phyloP scores from a whole-genome alignment of 1,140 invertebrate genomes.

The Formica selysi region DNA sequence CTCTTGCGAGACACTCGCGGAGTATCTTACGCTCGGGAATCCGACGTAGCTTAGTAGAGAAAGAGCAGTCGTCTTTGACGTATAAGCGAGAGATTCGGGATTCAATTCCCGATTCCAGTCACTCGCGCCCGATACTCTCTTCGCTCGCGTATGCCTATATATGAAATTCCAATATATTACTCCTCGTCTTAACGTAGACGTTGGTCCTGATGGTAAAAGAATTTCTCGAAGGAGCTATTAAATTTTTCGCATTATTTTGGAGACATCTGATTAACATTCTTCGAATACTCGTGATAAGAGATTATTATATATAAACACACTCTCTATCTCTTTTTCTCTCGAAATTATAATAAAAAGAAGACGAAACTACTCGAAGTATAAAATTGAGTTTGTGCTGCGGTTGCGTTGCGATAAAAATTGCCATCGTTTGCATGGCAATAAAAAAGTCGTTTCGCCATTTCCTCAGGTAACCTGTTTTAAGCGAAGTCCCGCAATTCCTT shows the following conservation, averaged over 20 bases:
- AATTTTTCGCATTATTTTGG: background rate
- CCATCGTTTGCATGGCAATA: constrained; percentile 49
- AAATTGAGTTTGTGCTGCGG: constrained; percentile 31
- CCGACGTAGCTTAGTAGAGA: too few species aligned
- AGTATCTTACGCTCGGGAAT: background rate
- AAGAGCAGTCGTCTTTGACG: too few species aligned
- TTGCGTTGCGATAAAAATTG: constrained; percentile 24
- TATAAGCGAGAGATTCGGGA: too few species aligned
- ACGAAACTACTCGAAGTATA: constrained; percentile 15
- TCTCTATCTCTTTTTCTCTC: background rate
- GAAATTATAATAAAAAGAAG: background rate
- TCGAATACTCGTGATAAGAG: background rate
- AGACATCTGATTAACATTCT: background rate
- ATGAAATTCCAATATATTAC: background rate
- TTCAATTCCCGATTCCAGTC: too few species aligned
- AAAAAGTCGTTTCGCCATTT: constrained; percentile 42
- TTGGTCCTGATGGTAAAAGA: background rate
- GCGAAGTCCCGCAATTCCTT: constrained; percentile 13
- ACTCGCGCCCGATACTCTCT: too few species aligned
- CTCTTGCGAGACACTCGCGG: background rate
- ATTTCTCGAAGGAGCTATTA: background rate
- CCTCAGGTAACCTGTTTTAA: constrained; percentile 44
- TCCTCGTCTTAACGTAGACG: background rate
- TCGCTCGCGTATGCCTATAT: background rate
- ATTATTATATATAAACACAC: background rate